Evolutionary conservation across 23 tunicate species (phyloP).

Genomic region (Phallusia fumigata): DNA sequence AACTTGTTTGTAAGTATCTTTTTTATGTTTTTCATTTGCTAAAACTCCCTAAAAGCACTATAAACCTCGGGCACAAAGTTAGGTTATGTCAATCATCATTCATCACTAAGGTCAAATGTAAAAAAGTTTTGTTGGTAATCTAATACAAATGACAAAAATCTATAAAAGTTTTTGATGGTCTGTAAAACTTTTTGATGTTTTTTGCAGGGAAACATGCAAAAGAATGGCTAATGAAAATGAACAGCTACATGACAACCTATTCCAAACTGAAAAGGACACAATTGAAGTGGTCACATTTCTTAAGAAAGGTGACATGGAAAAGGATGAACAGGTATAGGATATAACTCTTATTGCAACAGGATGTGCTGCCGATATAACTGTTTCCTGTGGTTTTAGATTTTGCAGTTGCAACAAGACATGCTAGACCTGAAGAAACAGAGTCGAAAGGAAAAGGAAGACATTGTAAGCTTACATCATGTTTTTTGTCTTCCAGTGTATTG

Average conservation of each 20-base stretch:
- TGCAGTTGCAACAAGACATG: slow-evolving; percentile 51
- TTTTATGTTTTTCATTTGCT: too few relatives aligned
- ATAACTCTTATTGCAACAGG: background rate
- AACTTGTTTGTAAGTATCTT: too few relatives aligned
- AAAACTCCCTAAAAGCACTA: too few relatives aligned
- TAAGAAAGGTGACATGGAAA: slow-evolving; percentile 89
- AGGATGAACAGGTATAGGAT: slow-evolving; percentile 79
- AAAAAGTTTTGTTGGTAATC: background rate
- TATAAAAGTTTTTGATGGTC: too few relatives aligned
- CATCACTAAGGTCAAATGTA: background rate
- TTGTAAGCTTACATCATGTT: slow-evolving; percentile 33
- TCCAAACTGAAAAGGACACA: slow-evolving; percentile 95
- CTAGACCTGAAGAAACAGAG: slow-evolving; percentile 72
- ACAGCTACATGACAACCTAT: slow-evolving; percentile 82
- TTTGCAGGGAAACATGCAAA: slow-evolving; percentile 77
- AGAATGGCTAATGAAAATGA: slow-evolving; percentile 91
- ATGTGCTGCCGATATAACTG: background rate
- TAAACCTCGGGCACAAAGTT: too few relatives aligned
- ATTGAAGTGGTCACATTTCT: slow-evolving; percentile 96
- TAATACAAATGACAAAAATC: too few relatives aligned
- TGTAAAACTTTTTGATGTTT: background rate
- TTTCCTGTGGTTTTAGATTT: slow-evolving; percentile 38
- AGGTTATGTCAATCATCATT: background rate
- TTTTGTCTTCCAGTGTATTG: too few relatives aligned
- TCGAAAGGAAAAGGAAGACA: slow-evolving; percentile 66